These are phyloP conservation scores for Chaetogeoica ovagalla DNA, from an alignment of 2,888 invertebrate species.

Conservation along the genomic window DNA sequence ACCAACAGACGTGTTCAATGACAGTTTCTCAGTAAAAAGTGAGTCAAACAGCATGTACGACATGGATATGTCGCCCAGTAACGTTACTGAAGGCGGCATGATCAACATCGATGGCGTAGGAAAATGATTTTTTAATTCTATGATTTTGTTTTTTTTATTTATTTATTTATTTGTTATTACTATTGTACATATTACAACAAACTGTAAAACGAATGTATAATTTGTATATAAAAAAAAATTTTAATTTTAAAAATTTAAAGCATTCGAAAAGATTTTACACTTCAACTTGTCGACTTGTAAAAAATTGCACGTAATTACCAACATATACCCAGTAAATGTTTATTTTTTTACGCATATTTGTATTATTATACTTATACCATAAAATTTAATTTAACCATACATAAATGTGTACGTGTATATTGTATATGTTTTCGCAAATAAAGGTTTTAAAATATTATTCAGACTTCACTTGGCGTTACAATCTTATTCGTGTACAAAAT, in stretches of 20 bases:
- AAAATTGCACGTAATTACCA: constrained; percentile 3
- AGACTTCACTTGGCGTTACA: constrained; percentile 42
- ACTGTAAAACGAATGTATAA: constrained; percentile 23
- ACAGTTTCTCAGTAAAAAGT: constrained; percentile 63
- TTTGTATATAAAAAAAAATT: constrained; percentile 25
- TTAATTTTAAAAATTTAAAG: constrained; percentile 16
- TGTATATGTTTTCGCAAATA: not conserved
- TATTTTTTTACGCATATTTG: too few species aligned
- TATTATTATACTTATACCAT: constrained; percentile 6
- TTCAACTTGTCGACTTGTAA: constrained; percentile 1
- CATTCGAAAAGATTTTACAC: constrained; percentile 19
- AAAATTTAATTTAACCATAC: constrained; percentile 1
- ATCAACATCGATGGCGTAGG: constrained; percentile 69
- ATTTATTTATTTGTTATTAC: not conserved
- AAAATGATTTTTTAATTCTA: constrained; percentile 2
- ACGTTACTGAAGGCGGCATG: constrained; percentile 80
- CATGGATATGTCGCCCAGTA: constrained; percentile 80
- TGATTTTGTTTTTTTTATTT: not conserved
- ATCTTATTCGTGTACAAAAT: constrained; percentile 23
- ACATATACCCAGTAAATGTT: constrained; percentile 5
- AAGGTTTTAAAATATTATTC: constrained; percentile 34
- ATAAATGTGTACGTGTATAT: not conserved
- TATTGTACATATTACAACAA: constrained; percentile 21
- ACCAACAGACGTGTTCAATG: constrained; percentile 30
- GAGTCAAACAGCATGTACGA: constrained; percentile 79